Conservation (phyloP, 2,888 invertebrate genomes). For the Hypselothyrea guttata region DNA sequence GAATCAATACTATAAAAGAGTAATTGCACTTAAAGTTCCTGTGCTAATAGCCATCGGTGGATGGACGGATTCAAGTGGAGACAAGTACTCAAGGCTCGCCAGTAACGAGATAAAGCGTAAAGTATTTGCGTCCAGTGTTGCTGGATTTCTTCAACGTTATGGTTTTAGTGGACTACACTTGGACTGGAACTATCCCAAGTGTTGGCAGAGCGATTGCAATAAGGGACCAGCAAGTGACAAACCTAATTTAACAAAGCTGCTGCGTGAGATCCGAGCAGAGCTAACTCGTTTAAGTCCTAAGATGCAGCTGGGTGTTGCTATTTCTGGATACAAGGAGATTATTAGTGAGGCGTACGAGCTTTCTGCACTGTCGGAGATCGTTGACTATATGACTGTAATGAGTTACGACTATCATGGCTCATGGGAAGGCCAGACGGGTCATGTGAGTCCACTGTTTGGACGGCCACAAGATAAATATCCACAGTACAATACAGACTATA, state of each 20-base stretch:
- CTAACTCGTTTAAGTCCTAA: conserved; percentile 80
- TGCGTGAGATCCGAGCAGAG: conserved; percentile 84
- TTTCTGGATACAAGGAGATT: conserved; percentile 95
- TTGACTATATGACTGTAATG: conserved; percentile 93
- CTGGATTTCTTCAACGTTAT: conserved; percentile 88
- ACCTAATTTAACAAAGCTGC: conserved; percentile 89
- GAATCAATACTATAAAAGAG: conserved; percentile 91
- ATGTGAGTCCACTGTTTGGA: conserved; percentile 90
- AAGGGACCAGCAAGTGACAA: conserved; percentile 91
- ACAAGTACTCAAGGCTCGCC: conserved; percentile 92
- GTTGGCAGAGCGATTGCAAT: conserved; percentile 95
- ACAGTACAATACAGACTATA: conserved; percentile 91
- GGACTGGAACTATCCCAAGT: conserved; percentile 97
- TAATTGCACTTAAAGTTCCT: conserved; percentile 86
- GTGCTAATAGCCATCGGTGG: conserved; percentile 94
- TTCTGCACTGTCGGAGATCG: conserved; percentile 86
- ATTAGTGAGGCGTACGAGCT: conserved; percentile 94
- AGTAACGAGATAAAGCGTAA: conserved; percentile 86
- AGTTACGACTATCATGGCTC: conserved; percentile 94
- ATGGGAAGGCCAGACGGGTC: conserved; percentile 92
- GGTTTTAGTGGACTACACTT: conserved; percentile 94
- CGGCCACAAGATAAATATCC: conserved; percentile 86
- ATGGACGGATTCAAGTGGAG: conserved; percentile 95
- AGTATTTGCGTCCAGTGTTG: conserved; percentile 87
- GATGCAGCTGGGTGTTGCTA: conserved; percentile 90